A percentile compares a stretch with the other conserved stretches of the same genome.
Evolutionary conservation across 2,797 vertebrate species (phyloP).

Genomic region (Phoebastria nigripes): DNA sequence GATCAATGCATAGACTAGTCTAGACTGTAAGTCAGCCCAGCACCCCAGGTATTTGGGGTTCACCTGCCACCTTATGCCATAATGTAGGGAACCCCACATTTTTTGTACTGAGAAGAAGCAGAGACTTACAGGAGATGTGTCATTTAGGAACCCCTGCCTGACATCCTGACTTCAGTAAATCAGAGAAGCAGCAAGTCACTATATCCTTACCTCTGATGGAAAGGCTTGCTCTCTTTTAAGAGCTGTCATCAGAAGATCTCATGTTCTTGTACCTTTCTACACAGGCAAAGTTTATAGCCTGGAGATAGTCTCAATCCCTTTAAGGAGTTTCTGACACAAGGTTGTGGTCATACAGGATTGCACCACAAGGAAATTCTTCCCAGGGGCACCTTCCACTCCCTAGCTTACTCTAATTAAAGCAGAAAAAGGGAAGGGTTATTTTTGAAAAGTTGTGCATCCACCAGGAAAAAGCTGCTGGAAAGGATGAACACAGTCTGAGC

Average conservation of each 20-base stretch:
- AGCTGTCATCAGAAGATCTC: not conserved
- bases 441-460: not conserved
- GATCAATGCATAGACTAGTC: not conserved
- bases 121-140: not conserved
- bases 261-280: not conserved
- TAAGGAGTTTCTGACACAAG: not conserved
- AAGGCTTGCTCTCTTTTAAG: not conserved
- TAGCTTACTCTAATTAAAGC: not conserved
- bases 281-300: not conserved
- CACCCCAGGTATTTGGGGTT: not conserved
- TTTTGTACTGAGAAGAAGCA: not conserved
- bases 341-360: not conserved
- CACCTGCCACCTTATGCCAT: not conserved
- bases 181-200: not conserved
- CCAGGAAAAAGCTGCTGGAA: not conserved
- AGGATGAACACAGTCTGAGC: accelerated
- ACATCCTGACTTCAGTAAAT: not conserved
- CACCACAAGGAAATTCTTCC: not conserved
- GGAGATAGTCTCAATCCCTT: not conserved
- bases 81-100: not conserved
- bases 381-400: not conserved
- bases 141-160: not conserved
- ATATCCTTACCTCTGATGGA: not conserved
- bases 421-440: not conserved
- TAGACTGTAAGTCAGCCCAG: not conserved